Percentiles rank a stretch among this genome's conserved stretches.
These are phyloP conservation scores for Agrypnus murinus DNA, from an alignment of 2,888 invertebrate species.

Conservation along the genomic window DNA sequence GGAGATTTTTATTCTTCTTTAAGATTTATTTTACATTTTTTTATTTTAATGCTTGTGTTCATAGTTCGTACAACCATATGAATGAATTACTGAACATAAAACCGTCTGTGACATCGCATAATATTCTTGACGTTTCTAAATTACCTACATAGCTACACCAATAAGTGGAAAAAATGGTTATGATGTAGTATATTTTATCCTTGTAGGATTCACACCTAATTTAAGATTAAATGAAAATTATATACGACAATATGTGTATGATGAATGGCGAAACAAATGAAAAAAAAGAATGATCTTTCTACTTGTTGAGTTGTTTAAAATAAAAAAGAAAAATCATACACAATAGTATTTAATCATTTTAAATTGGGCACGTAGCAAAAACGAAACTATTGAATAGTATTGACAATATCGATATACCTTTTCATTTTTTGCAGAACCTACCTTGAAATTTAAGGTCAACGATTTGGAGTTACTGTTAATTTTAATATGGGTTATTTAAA, in stretches of 20 bases:
- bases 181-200: neutral
- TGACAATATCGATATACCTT: too few species aligned
- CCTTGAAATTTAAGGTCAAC: too few species aligned
- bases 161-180: constrained; percentile 9
- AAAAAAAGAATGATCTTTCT: too few species aligned
- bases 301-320: too few species aligned
- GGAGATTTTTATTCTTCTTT: constrained; percentile 28
- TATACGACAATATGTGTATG: neutral
- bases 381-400: too few species aligned
- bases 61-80: constrained; percentile 27
- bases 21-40: constrained; percentile 37
- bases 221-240: neutral
- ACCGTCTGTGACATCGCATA: constrained; percentile 21
- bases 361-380: too few species aligned
- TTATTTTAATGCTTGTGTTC: constrained; percentile 29
- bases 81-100: constrained; percentile 34
- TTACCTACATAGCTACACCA: constrained; percentile 7
- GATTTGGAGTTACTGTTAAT: too few species aligned
- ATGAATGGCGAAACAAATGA: too few species aligned
- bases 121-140: constrained; percentile 25
- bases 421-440: too few species aligned
- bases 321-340: too few species aligned
- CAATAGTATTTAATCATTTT: too few species aligned
- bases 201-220: constrained; percentile 1
- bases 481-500: too few species aligned